A percentile compares a stretch with the other conserved stretches of the same genome.
These are phyloP conservation scores for Eubasilissa splendida DNA, from an alignment of 2,888 invertebrate genomes.

Conservation along the genomic window DNA sequence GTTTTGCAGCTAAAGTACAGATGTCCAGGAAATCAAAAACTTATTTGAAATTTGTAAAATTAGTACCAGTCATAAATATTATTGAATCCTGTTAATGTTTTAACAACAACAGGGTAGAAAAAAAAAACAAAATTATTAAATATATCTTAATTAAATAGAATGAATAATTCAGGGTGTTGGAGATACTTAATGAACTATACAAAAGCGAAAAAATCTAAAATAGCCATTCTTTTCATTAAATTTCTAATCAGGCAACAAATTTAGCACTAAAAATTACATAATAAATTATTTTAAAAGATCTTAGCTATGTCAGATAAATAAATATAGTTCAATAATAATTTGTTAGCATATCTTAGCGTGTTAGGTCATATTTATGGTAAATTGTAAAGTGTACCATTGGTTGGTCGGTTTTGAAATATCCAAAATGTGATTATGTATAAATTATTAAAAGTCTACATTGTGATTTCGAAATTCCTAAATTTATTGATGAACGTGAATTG, in stretches of 20 bases:
- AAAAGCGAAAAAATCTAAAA: background rate
- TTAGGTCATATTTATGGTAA: slow-evolving; percentile 2
- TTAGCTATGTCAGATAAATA: background rate
- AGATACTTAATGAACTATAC: background rate
- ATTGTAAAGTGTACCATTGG: slow-evolving; percentile 9
- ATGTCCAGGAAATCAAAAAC: too few relatives aligned
- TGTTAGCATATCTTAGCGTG: slow-evolving; percentile 35
- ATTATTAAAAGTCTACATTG: slow-evolving; percentile 7
- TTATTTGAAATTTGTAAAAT: background rate
- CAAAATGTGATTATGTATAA: slow-evolving; percentile 28
- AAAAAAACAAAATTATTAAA: background rate
- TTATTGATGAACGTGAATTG: slow-evolving; percentile 17
- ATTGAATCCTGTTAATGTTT: background rate
- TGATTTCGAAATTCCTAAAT: slow-evolving; percentile 27
- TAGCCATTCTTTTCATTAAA: background rate
- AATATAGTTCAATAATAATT: slow-evolving; percentile 24
- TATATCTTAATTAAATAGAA: background rate
- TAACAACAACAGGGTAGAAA: slow-evolving; percentile 3
- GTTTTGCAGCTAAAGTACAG: background rate
- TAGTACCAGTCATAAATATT: background rate
- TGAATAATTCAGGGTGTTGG: background rate
- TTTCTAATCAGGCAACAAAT: background rate
- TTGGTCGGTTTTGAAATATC: slow-evolving; percentile 30
- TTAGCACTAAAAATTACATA: background rate
- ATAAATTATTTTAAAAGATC: background rate